Base-by-base conservation (phyloP, 2,888 invertebrate species). In the Ormyrus thymus region DNA sequence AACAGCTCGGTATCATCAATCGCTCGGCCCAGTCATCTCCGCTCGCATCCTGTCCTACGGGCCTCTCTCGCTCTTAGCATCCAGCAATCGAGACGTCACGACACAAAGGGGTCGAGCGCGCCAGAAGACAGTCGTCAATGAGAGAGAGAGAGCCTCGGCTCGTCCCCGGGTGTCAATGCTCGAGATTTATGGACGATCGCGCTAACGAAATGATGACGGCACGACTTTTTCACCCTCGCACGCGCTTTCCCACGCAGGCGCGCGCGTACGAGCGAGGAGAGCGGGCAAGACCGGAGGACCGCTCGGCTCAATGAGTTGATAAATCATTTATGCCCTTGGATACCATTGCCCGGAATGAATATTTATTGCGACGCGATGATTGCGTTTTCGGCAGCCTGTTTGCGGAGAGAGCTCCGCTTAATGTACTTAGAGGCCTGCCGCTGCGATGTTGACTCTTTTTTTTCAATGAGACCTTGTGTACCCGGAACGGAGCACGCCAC, bases 101-200 rank as follows among this genome's bases (percentile, higher is more conserved):
- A 29, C 13, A 48, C 55, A 45, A 43, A 7, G 7, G 11, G 55
- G 8, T 29, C 29, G 46, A 48, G 15, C 58, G 13, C 11, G 15
- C 11, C 29, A n/a, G 11, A 6, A 15, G 45, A 74, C 10, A 15
- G 55, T 15, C 51, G 13, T 58, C 65, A 61, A 58, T 50, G 68
- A 9, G n/a, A 46, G 68, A 9, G n/a, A 46, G 13, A 45, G 61
- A 9, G 61, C 62, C 59, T 29, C 10, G 43, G 15, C 59, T 53
- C 55, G 64, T 48, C 58, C 58, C 13, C 45, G 13, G 50, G 70
- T 64, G 72, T 65, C 70, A 70, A 76, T 65, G 70, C 51, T 15
- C 65, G 80, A 82, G 83, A 84, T 83, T 83, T 82, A 83, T 82
- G 82, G 76, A 9, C 71, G 71, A 79, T 65, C 74, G 78, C 46